A percentile compares a stretch with the other conserved stretches of the same genome.
These are phyloP conservation scores for Nomada ruficornis DNA, from an alignment of 2,888 invertebrate species.

Conservation along the genomic window DNA sequence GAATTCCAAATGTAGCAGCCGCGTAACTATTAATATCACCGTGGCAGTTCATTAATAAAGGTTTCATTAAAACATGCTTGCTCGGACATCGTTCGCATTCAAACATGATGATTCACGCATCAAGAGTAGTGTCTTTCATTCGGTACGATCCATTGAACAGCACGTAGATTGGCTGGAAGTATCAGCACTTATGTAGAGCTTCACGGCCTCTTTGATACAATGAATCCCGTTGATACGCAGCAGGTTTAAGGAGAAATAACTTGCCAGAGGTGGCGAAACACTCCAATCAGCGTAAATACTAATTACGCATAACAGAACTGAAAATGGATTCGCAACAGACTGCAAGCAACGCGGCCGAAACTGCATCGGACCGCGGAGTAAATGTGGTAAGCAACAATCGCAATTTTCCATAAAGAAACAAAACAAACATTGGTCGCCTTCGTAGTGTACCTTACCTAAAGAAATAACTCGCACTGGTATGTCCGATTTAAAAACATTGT, in stretches of 20 bases:
- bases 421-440: no score
- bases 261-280: slow-evolving; percentile 64
- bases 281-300: slow-evolving; percentile 56
- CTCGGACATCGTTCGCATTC: neutral
- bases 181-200: slow-evolving; percentile 32
- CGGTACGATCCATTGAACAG: slow-evolving; percentile 30
- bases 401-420: neutral
- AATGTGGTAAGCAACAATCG: slow-evolving; percentile 76
- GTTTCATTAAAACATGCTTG: slow-evolving; percentile 22
- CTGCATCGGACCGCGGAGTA: slow-evolving; percentile 70
- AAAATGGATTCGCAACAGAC: slow-evolving; percentile 79
- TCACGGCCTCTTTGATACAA: slow-evolving; percentile 37
- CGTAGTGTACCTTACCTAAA: no score
- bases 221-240: slow-evolving; percentile 75
- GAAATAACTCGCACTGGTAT: no score
- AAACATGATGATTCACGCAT: slow-evolving; percentile 24
- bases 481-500: no score
- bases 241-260: slow-evolving; percentile 78
- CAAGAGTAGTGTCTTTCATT: slow-evolving; percentile 34
- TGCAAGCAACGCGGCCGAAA: slow-evolving; percentile 71
- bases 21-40: neutral
- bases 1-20: slow-evolving; percentile 1
- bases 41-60: slow-evolving; percentile 13
- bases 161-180: slow-evolving; percentile 32
- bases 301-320: slow-evolving; percentile 51